Base-by-base conservation (phyloP, 2,113 vertebrate species). In the Solenodon paradoxus region DNA sequence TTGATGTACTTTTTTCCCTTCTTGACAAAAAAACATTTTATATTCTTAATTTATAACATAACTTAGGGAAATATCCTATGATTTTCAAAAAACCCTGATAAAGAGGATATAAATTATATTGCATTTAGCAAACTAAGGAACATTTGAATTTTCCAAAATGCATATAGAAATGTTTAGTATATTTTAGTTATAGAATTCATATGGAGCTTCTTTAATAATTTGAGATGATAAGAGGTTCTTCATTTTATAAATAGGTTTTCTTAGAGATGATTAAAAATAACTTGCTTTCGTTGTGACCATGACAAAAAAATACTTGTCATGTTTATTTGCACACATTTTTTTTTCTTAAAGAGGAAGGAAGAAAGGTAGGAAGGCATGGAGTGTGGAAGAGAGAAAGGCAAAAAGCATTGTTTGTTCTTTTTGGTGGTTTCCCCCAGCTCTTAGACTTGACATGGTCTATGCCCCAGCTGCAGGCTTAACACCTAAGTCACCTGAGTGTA, bases 171-270 rank as follows among this genome's bases (percentile, higher is more conserved):
- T 74, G 3, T 68, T 28, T 78, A 55, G 16, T 68, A 15, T 68
- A 77, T 90, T 88, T 64, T 85, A 88, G 40, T 82, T 95, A 8
- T 49, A 55, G 51, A 82, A 95, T 92, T 72, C 74, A 26, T 61
- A 12, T 49, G 15, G 81, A 66, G 2, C 26, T 97, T 92, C 7
- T 63, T 86, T 82, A 90, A 49, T 78, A 86, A 77, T 82, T 88
- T 61, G 28, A 68, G 55, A 82, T 35, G 79, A 79, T 55, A 79
- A 88, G 57, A 72, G 22, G 17, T 47, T 35, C 40, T 95, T 93
- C 9, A 38, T 81, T 93, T 64, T 35, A 61, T 63, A 75, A 89
- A 57, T 32, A 35, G 35, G 1, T 51, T 92, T 93, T 95, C 69
- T 92, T 71, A 86, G 82, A 77, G 47, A 81, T 69, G 11, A 84